These are phyloP conservation scores for Podargus strigoides DNA, from an alignment of 2,797 vertebrate genomes.

Conservation along the genomic window DNA sequence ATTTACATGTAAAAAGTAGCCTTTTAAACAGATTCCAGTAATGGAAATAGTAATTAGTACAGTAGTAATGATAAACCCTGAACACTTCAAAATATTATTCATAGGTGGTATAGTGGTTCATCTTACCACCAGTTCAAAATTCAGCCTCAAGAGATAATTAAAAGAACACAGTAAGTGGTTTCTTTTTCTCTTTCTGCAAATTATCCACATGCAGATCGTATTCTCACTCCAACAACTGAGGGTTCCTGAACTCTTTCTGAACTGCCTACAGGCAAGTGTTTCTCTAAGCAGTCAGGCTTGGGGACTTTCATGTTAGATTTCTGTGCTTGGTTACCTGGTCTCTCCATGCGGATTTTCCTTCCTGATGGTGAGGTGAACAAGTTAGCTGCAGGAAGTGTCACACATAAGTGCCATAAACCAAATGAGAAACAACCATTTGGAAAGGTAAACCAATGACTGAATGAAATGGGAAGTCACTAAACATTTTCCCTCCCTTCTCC, in stretches of 20 bases:
- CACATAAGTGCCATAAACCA: neutral
- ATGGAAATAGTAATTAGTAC: constrained; percentile 5
- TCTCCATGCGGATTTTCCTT: neutral
- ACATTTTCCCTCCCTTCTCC: neutral
- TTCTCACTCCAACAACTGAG: neutral
- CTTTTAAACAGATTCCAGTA: neutral
- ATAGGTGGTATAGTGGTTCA: neutral
- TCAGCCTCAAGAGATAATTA: neutral
- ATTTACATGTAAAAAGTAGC: neutral
- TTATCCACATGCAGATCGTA: neutral
- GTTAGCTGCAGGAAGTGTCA: neutral
- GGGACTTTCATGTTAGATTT: neutral
- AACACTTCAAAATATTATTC: neutral
- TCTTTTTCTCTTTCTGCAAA: neutral
- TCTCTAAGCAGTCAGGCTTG: neutral
- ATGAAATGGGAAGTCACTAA: constrained; percentile 30
- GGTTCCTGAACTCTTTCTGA: neutral
- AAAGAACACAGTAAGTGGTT: neutral
- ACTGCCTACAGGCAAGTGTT: neutral
- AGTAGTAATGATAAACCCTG: neutral
- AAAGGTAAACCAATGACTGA: neutral
- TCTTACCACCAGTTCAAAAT: neutral
- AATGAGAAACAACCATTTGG: neutral
- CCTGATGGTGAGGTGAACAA: neutral
- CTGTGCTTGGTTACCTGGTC: neutral